Base-by-base conservation (phyloP, 1,140 invertebrate genomes). In the Sycophila sp. region DNA sequence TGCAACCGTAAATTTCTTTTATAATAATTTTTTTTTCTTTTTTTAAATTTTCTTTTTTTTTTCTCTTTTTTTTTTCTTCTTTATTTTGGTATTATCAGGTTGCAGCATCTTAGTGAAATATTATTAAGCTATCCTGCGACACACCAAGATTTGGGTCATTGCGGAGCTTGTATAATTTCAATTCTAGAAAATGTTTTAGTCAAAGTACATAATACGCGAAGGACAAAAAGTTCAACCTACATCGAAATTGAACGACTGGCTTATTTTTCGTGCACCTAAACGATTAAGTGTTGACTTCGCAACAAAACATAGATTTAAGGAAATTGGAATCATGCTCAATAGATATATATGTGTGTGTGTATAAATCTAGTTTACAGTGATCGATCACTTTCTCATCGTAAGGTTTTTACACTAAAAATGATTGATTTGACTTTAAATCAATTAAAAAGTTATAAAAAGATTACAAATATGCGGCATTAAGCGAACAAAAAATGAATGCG, bases 401-500 rank as follows among this genome's bases (percentile, higher is more conserved):
- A 42, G 32, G 38, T n/a, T n/a, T n/a, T 60, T 60, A 62, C 51
- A 6, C 32, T 42, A 55, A 4, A 69, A 69, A 55, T 62, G 22
- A 53, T 32, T 36, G 6, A 55, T 59, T 34, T 32, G 53, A n/a
- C n/a, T n/a, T n/a, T n/a, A n/a, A n/a, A 26, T 55, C 10, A 62
- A 62, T 63, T n/a, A 59, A 30, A 53, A 62, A 62, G 62, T 62
- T 42, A 15, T 62, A 62, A 70, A 42, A 70, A 45, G 15, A 64
- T 64, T 56, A 70, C 60, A 70, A 70, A 64, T 70, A 11, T 70
- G 53, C 69, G 69, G 59, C 69, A 64, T 64, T 70, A 70, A 47
- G 60, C 69, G 69, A 70, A 70, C 59, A 64, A 66, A 66, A 65
- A 73, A 73, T 68, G 72, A 80, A 77, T 76, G 56, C 69, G 77